Base-by-base conservation (phyloP, 2,888 invertebrate species). In the Malthinus flaveolus region DNA sequence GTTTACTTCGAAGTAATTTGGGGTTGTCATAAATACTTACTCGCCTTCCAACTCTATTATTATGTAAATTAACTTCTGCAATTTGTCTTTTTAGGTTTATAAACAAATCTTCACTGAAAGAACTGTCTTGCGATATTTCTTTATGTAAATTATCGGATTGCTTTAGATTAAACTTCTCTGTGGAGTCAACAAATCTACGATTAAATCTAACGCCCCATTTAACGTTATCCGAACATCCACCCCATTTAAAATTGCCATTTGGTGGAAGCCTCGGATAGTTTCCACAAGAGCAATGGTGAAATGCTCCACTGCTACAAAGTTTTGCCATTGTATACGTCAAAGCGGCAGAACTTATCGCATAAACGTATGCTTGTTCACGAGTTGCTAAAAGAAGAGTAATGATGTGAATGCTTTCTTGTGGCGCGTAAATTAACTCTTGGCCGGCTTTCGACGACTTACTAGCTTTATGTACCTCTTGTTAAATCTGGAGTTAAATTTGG, bases 151-250 rank as follows among this genome's bases (percentile, higher is more conserved):
- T 13, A 9, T 37, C 9, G 39, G 39, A 15, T 39, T 15, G 9
- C 8, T 11, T 39, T 3, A 5, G 8, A 13, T 39, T 11, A n/a
- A 15, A 80, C 57, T 83, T 83, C 71, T 85, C 85, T 49, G 85
- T 83, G 32, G 84, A 82, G 69, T 90, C 90, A 44, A 88, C 81
- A 73, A 91, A 91, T 65, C 87, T 84, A 70, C 87, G 87, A 7
- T 88, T 86, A 71, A 90, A 88, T 69, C 85, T 82, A 55, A 85
- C 84, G 1, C 89, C 90, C 82, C 88, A 90, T 67, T 85, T 83
- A 53, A 87, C 83, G 78, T 93, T 91, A 73, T 93, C 93, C 0
- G 90, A 90, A 75, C 93, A 93, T 32, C 93, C 93, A 44, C 91
- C 91, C 93, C 93, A 93, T 76, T 91, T 89, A 80, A 90, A 91